Evolutionary conservation across 2,113 vertebrate species (phyloP).

Genomic region (Thalassoma bifasciatum): DNA sequence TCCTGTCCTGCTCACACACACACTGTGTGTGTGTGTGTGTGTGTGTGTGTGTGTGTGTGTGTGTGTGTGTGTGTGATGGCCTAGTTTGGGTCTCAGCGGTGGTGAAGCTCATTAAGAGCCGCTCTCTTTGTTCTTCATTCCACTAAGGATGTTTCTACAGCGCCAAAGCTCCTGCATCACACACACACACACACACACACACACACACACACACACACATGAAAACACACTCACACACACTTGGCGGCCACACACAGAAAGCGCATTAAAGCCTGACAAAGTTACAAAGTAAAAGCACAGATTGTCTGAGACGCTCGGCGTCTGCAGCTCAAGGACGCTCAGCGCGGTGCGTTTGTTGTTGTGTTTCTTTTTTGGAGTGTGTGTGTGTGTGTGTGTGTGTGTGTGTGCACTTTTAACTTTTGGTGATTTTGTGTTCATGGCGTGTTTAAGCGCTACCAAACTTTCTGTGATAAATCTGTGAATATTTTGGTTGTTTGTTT

Average conservation of each 20-base stretch:
- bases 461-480: no score
- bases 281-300: not conserved
- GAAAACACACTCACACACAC: conserved; percentile 28
- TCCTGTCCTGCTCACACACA: conserved; percentile 8
- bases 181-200: conserved; percentile 31
- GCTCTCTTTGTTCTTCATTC: conserved; percentile 72
- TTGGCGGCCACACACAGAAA: conserved; percentile 15
- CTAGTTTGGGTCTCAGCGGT: conserved; percentile 75
- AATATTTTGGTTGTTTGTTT: no score
- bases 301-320: not conserved
- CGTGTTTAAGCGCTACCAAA: no score
- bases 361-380: no score
- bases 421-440: no score
- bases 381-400: no score
- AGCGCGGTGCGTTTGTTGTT: not conserved
- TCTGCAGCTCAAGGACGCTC: not conserved
- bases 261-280: conserved; percentile 6
- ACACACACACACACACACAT: conserved; percentile 34
- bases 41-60: no score
- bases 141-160: conserved; percentile 66
- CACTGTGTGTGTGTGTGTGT: no score
- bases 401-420: no score
- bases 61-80: no score
- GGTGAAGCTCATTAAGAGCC: conserved; percentile 76
- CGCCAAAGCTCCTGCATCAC: conserved; percentile 33